These are phyloP conservation scores for Pteropus alecto DNA, from an alignment of 2,113 vertebrate genomes.

Conservation along the genomic window DNA sequence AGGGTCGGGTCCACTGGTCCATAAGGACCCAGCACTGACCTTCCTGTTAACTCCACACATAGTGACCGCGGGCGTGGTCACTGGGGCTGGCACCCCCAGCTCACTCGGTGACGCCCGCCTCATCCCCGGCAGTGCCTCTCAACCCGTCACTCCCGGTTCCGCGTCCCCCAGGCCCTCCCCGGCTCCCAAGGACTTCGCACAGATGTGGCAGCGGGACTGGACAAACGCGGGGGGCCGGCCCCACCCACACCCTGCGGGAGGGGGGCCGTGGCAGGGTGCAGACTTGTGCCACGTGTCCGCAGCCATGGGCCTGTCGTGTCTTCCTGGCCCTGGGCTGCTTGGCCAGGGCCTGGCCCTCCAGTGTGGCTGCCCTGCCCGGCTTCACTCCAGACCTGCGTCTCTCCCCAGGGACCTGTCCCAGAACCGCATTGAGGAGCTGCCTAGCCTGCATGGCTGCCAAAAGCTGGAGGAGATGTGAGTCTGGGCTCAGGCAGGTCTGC, in stretches of 20 bases:
- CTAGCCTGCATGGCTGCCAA: conserved; percentile 92
- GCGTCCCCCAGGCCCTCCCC: not conserved
- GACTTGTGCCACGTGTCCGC: not conserved
- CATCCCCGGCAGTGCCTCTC: no score
- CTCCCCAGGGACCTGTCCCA: conserved; percentile 91
- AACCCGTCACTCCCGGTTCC: not conserved
- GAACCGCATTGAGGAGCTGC: conserved; percentile 92
- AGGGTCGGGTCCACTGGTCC: not conserved
- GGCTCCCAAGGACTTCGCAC: not conserved
- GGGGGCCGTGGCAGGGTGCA: not conserved
- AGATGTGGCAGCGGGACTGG: not conserved
- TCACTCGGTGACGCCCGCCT: not conserved
- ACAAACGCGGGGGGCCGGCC: not conserved
- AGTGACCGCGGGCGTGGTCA: rapidly evolving
- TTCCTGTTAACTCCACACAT: not conserved
- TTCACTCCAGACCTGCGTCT: not conserved
- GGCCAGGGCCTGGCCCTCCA: not conserved
- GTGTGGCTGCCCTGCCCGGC: rapidly evolving
- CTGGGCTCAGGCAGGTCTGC: not conserved
- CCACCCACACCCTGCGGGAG: not conserved
- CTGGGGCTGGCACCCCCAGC: rapidly evolving
- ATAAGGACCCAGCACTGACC: no score
- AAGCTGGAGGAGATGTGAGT: conserved; percentile 96
- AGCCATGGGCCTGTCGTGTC: no score
- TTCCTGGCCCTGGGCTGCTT: not conserved